Conservation (phyloP, 1,140 invertebrate species). For the Rhopalosiphum padi region DNA sequence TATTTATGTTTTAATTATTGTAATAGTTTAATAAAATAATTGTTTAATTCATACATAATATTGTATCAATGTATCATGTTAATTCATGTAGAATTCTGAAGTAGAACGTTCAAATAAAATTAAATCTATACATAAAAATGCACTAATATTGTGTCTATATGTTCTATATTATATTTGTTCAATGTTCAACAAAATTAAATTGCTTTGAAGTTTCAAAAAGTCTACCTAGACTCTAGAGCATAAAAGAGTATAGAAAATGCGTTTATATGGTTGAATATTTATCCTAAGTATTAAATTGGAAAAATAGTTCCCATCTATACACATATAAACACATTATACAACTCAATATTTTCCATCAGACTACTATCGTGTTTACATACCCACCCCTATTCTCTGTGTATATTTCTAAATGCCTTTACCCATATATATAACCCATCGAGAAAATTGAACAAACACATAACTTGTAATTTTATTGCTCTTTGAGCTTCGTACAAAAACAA, state of each 20-base stretch:
- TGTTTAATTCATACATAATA: background rate
- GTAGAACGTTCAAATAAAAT: background rate
- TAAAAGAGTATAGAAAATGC: background rate
- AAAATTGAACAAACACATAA: background rate
- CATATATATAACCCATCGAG: background rate
- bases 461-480: conserved; percentile 12
- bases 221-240: background rate
- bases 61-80: background rate
- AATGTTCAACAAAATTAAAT: background rate
- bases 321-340: conserved; percentile 11
- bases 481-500: background rate
- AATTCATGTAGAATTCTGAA: background rate
- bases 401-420: background rate
- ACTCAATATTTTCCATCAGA: background rate
- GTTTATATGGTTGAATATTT: background rate
- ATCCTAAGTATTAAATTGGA: background rate
- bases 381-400: background rate
- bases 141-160: background rate
- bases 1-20: background rate
- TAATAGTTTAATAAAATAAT: background rate
- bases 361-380: background rate
- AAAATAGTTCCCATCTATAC: background rate
- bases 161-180: background rate
- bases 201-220: background rate
- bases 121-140: background rate